phyloP scores from a whole-genome alignment of 1,140 invertebrate species.

The Tribolium madens region DNA sequence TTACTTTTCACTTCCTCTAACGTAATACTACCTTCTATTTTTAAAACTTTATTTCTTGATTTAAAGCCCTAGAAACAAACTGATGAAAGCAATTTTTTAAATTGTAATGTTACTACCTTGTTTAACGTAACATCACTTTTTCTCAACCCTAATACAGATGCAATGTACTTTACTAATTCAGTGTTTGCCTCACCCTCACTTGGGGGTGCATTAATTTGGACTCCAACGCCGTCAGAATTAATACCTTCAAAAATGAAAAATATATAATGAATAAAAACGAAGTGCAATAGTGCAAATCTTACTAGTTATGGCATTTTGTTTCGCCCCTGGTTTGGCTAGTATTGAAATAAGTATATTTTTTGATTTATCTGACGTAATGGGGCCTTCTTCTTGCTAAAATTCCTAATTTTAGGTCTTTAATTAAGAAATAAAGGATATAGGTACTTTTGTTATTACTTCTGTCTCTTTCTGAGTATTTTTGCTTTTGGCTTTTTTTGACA shows the following conservation, averaged over 20 bases:
- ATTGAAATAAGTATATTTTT: constrained; percentile 77
- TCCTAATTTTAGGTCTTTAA: background rate
- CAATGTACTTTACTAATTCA: constrained; percentile 78
- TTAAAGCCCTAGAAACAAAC: constrained; percentile 66
- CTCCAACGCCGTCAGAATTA: constrained; percentile 60
- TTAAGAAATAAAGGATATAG: background rate
- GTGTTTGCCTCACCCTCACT: constrained; percentile 82
- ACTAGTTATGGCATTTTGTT: constrained; percentile 79
- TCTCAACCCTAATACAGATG: constrained; percentile 72
- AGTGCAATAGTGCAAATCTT: constrained; percentile 48
- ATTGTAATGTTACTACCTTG: constrained; percentile 66
- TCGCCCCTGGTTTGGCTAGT: constrained; percentile 82
- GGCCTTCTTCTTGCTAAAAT: constrained; percentile 57
- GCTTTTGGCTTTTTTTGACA: constrained; percentile 48
- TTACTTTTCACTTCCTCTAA: constrained; percentile 64
- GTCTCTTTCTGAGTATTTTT: constrained; percentile 1
- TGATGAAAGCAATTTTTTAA: background rate
- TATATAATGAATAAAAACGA: constrained; percentile 14
- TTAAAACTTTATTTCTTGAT: constrained; percentile 67
- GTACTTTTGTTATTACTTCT: constrained; percentile 1
- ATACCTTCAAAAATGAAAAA: constrained; percentile 51
- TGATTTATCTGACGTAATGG: constrained; percentile 70
- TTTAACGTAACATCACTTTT: constrained; percentile 76
- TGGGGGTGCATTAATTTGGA: constrained; percentile 80
- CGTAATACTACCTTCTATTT: constrained; percentile 63